Percentiles rank a stretch among this genome's conserved stretches.
Evolutionary conservation across 2,888 invertebrate genomes (phyloP).

Genomic region (Carabus problematicus): DNA sequence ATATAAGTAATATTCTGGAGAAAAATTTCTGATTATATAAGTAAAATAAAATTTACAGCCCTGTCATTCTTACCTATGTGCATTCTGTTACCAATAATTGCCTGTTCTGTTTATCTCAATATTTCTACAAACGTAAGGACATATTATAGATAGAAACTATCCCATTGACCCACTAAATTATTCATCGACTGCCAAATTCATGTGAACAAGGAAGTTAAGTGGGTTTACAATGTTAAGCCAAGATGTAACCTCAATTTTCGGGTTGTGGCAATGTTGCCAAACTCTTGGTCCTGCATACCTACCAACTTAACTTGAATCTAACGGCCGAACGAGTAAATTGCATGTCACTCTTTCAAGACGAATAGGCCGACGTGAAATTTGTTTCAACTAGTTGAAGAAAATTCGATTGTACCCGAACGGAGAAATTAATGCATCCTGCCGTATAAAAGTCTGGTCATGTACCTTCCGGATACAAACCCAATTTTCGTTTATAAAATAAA

Average conservation of each 20-base stretch:
- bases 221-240: constrained; percentile 7
- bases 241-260: constrained; percentile 7
- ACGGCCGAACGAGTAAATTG: constrained; percentile 56
- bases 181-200: not conserved
- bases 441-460: constrained; percentile 34
- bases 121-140: too few relatives aligned
- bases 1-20: too few relatives aligned
- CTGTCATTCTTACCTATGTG: too few relatives aligned
- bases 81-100: too few relatives aligned
- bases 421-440: constrained; percentile 38
- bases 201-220: not conserved
- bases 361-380: constrained; percentile 59
- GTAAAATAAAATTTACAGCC: too few relatives aligned
- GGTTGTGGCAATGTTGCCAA: not conserved
- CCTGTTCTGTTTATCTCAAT: too few relatives aligned
- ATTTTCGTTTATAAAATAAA: constrained; percentile 39
- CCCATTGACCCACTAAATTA: not conserved
- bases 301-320: constrained; percentile 53
- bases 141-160: constrained; percentile 3
- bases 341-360: constrained; percentile 58
- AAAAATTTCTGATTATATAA: too few relatives aligned
- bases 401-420: constrained; percentile 41
- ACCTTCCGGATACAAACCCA: constrained; percentile 18
- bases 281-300: not conserved
- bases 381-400: constrained; percentile 55